Evolutionary conservation across 2,797 vertebrate genomes (phyloP), one percentile per base, ranked within the genome.

Genomic region (Natrix natrix): DNA sequence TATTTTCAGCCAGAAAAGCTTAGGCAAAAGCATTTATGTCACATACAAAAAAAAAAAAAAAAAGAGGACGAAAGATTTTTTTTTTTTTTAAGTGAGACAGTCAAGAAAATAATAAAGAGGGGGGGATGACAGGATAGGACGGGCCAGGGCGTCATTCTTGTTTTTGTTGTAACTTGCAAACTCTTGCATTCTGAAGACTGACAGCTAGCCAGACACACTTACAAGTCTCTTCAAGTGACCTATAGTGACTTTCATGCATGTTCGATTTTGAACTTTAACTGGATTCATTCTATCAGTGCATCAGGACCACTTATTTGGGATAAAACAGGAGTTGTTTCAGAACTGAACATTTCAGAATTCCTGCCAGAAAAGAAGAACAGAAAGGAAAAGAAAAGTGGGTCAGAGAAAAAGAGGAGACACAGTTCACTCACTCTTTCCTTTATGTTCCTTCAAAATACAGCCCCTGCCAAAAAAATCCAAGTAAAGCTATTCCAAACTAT

Each of bases 101-200:
- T 83, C 43, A 43, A n/a, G 8, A 0, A 32, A 52, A 93, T 91
- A 16, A 89, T 94, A 94, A 93, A 95, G 89, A 16, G 13, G 91
- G 93, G 93, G 93, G 13, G 0, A 24, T 16, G 92, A 91, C 4
- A 10, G 54, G 94, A 74, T 4, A 90, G 87, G 52, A 93, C 86
- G 83, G 26, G 88, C 87, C 93, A 86, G 56, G 54, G 17, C 59
- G 93, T 28, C 32, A 91, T 94, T 94, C 97, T 95, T 94, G 28
- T 24, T 93, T 95, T 90, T 96, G 94, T 94, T 95, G 87, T 61
- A 91, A 97, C 95, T 96, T 96, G 93, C 1, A 90, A 90, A 5
- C 57, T 95, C 87, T 93, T 95, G 59, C 5, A 69, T 87, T 96
- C 57, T 94, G 57, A 90, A 66, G 3, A 52, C 89, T 95, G 69